phyloP scores from a whole-genome alignment of 2,797 vertebrate genomes.

The Acropternis orthonyx region DNA sequence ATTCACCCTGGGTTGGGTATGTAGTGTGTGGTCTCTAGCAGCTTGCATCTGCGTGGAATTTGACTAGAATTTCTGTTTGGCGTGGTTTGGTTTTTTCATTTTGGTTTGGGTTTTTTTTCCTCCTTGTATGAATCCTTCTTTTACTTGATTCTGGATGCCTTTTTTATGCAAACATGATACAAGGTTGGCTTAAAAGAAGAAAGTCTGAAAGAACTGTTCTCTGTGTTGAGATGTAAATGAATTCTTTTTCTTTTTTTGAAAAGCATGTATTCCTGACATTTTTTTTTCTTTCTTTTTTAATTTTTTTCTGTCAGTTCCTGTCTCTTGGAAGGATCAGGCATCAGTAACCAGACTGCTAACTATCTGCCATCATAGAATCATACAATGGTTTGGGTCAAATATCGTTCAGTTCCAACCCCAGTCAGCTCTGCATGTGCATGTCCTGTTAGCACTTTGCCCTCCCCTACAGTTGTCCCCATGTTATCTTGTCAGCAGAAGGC shows the following conservation, averaged over 20 bases:
- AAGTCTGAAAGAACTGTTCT: not conserved
- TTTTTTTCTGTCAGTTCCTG: not conserved
- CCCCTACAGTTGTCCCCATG: not conserved
- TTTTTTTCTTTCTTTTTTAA: not conserved
- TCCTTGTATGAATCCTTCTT: not conserved
- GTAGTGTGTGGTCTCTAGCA: not conserved
- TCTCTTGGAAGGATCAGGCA: not conserved
- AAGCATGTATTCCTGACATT: not conserved
- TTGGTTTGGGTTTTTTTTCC: not conserved
- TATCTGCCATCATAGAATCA: not conserved
- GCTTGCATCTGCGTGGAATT: not conserved
- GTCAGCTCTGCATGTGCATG: rapidly evolving
- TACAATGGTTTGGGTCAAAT: not conserved
- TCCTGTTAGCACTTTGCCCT: not conserved
- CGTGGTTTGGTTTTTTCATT: too few species aligned
- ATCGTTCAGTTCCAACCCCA: not conserved
- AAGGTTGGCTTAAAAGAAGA: not conserved
- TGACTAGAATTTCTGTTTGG: not conserved
- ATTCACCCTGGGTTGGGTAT: not conserved
- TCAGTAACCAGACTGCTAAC: not conserved
- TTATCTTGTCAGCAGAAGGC: not conserved
- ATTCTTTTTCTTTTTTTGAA: not conserved
- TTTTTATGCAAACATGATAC: not conserved
- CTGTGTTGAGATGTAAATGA: not conserved
- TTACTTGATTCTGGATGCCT: not conserved